Percentiles rank a stretch among this genome's conserved stretches.
phyloP scores from a whole-genome alignment of 2,797 vertebrate species.

The Gobionotothen gibberifrons region DNA sequence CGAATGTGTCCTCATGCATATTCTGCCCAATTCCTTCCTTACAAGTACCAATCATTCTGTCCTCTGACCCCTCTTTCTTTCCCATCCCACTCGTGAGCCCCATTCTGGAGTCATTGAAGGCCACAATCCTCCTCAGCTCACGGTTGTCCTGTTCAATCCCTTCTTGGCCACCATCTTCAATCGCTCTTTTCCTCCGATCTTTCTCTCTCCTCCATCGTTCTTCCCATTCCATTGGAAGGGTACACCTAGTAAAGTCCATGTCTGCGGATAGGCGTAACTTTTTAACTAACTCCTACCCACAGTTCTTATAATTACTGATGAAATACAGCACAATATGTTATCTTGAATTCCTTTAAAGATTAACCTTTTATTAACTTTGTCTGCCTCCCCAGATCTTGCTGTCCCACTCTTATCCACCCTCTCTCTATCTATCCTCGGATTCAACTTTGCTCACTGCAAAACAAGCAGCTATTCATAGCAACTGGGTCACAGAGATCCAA shows the following conservation, averaged over 20 bases:
- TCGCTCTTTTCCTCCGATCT: slow-evolving; percentile 70
- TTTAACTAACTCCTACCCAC: neutral
- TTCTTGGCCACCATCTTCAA: slow-evolving; percentile 78
- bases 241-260: slow-evolving; percentile 70
- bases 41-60: neutral
- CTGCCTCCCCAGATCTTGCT: slow-evolving; percentile 3
- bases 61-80: slow-evolving; percentile 12
- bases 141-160: slow-evolving; percentile 71
- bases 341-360: neutral
- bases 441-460: slow-evolving; percentile 36
- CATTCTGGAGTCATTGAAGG: slow-evolving; percentile 79
- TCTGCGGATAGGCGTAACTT: neutral
- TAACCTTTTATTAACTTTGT: neutral
- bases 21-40: neutral
- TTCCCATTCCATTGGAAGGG: slow-evolving; percentile 81
- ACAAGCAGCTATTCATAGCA: slow-evolving; percentile 71
- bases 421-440: neutral
- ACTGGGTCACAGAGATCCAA: slow-evolving; percentile 57
- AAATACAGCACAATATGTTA: neutral
- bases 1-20: neutral
- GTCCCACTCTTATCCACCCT: too few relatives aligned
- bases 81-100: slow-evolving; percentile 53
- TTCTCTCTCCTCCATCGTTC: slow-evolving; percentile 84
- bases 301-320: neutral
- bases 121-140: slow-evolving; percentile 77